Base-by-base conservation (phyloP, 2,797 vertebrate species). In the Iguana delicatissima region DNA sequence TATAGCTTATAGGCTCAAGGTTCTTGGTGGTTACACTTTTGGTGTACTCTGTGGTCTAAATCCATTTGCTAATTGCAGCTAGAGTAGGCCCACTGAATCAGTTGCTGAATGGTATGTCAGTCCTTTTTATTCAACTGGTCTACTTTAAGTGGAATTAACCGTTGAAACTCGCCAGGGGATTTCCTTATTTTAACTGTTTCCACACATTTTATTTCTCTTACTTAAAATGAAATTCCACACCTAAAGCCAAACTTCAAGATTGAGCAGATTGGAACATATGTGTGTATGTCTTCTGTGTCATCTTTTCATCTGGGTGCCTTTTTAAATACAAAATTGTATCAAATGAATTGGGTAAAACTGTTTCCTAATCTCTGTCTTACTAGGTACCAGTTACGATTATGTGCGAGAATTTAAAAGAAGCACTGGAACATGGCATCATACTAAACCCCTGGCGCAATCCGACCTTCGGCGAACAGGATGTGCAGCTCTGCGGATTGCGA, bases 361-460 rank as follows among this genome's bases (percentile, higher is more conserved):
- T n/a, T 10, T 0, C 32, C 12, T 12, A 64, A 20, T 46, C 50
- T 55, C 35, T 42, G 16, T 80, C 79, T 32, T 12, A 0, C 1
- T 94, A 99, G 99, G 99, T 90, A 98, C 98, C 14, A 99, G 96
- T 95, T 99, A 99, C 0, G 99, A 99, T 97, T 99, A 99, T 6
- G 99, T 99, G 12, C 98, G 99, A 3, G 99, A 99, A 92, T 99
- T 99, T 80, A 98, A 99, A 52, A 98, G 99, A 77, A 99, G 98
- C 97, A 98, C 98, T 0, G 99, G 99, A 1, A 98, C 98, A 3
- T 99, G 99, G 99, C 98, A 99, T 80, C 98, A 98, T 94, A 99
- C 98, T 0, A 98, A 98, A 46, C 98, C 98, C 0, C 98, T 99
- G 67, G 96, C 99, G 38, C 95, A 98, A 0, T 98, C 97, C 0